Base-by-base conservation (phyloP, 2,113 vertebrate genomes). In the Macquaria australasica region DNA sequence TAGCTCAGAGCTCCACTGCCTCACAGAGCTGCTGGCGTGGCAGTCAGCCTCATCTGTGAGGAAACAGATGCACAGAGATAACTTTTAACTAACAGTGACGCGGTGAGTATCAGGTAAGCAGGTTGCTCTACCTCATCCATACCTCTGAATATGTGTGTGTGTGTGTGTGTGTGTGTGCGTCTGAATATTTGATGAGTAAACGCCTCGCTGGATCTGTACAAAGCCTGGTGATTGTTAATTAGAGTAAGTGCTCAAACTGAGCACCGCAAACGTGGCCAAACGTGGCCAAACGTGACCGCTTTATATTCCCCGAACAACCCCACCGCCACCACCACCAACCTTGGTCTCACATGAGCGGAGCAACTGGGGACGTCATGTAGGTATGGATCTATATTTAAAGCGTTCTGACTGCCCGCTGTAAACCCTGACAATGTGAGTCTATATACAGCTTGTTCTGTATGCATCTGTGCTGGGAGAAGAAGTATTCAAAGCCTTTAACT, bases 121-220 rank as follows among this genome's bases (percentile, higher is more conserved):
- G 34, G 51, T 1, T 18, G 69, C 73, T 70, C 21, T 8, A 7
- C 56, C 56, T 82, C 66, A 12, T 74, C 60, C 11, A 5, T 18
- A 56, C 51, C 31, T 9, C 74, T 78, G 25, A 79, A 75, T 71
- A 60, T 73, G 28, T 31, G 28, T 31, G 28, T 31, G 28, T 34
- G 34, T 34, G 34, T 34, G 34, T 34, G 34, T 5, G 34, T 34
- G 73, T 63, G 76, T 76, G 73, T 62, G 66, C 9, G 18, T 83
- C 23, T 91, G 87, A 90, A 90, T 92, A 76, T 90, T 91, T 88
- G 45, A 93, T 90, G 83, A 84, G 63, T 55, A 73, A 8, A 84
- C 14, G 76, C 88, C 76, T 92, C 20, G 51, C 78, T 87, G 84
- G 59, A 21, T 71, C 71, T 31, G 59, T 53, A 92, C 89, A 92